Evolutionary conservation across 92 coral and sea anemone genomes (phyloP).

Genomic region (Chrysogorgia sp.): DNA sequence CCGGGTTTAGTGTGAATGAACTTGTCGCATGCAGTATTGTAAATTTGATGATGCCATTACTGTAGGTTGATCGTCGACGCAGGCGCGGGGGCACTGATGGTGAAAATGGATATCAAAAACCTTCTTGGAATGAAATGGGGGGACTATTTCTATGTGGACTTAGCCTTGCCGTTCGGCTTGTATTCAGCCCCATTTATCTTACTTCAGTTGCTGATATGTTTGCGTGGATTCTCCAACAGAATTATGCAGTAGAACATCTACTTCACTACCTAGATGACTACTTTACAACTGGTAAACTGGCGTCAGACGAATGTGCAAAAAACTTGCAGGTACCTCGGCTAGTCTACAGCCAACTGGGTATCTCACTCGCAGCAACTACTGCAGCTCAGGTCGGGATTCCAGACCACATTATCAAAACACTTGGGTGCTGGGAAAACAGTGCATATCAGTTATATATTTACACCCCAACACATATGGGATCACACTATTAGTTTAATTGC

Average conservation of each 20-base stretch:
- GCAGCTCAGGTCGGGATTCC: too few species aligned
- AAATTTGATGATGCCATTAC: not conserved
- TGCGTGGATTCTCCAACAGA: not conserved
- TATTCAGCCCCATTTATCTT: too few species aligned
- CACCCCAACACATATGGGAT: slow-evolving; percentile 7
- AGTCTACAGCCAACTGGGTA: not conserved
- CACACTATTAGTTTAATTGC: too few species aligned
- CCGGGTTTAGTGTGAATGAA: not conserved
- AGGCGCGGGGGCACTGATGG: not conserved
- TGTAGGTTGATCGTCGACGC: not conserved
- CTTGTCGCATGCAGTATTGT: not conserved
- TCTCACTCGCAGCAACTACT: too few species aligned
- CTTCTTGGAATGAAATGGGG: too few species aligned
- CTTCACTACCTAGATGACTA: slow-evolving; percentile 28
- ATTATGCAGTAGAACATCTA: not conserved
- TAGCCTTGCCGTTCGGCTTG: too few species aligned
- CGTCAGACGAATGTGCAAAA: not conserved
- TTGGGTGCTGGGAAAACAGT: too few species aligned
- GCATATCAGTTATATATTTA: too few species aligned
- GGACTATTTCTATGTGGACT: too few species aligned
- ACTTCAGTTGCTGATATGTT: not conserved
- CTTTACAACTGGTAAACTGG: slow-evolving; percentile 14
- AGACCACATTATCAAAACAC: too few species aligned
- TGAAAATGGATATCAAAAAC: not conserved
- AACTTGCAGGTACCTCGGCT: not conserved